phyloP scores from a whole-genome alignment of 2,888 invertebrate species.

The Tineola bisselliella region DNA sequence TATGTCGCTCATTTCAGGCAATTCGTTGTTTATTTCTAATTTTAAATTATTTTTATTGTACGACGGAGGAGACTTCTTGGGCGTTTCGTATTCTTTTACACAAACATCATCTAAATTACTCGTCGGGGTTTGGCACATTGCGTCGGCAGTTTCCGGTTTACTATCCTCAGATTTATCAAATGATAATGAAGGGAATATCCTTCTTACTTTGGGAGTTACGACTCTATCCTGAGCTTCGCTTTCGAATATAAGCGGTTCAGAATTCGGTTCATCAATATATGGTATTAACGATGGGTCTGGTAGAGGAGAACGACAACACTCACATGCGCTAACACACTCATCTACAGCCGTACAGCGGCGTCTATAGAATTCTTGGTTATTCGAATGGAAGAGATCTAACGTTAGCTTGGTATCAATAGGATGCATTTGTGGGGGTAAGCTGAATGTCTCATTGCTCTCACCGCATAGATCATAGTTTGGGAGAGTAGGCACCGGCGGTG shows the following conservation, averaged over 20 bases:
- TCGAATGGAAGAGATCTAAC: slow-evolving; percentile 40
- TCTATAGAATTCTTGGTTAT: slow-evolving; percentile 30
- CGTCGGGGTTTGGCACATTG: slow-evolving; percentile 46
- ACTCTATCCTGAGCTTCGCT: slow-evolving; percentile 39
- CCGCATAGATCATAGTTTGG: slow-evolving; percentile 40
- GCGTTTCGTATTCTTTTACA: background rate
- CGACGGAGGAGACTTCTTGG: background rate
- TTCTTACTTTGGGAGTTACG: slow-evolving; percentile 48
- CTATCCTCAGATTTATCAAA: slow-evolving; percentile 42
- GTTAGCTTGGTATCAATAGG: slow-evolving; percentile 51
- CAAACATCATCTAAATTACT: slow-evolving; percentile 29
- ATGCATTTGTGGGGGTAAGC: slow-evolving; percentile 50
- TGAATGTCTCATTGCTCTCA: slow-evolving; percentile 39
- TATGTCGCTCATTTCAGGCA: slow-evolving; percentile 34
- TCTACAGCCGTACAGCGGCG: slow-evolving; percentile 46
- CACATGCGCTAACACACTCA: slow-evolving; percentile 56
- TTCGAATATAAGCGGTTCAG: slow-evolving; percentile 56
- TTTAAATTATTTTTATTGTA: slow-evolving; percentile 34
- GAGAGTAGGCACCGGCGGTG: slow-evolving; percentile 38
- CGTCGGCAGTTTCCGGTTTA: slow-evolving; percentile 45
- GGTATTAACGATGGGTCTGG: slow-evolving; percentile 53
- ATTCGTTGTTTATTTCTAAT: slow-evolving; percentile 36
- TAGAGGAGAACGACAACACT: slow-evolving; percentile 56
- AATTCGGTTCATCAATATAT: slow-evolving; percentile 56
- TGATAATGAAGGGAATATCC: slow-evolving; percentile 54